Evolutionary conservation across 2,888 invertebrate species (phyloP), one percentile per base, ranked within the genome.

Genomic region (Hemithea aestivaria): DNA sequence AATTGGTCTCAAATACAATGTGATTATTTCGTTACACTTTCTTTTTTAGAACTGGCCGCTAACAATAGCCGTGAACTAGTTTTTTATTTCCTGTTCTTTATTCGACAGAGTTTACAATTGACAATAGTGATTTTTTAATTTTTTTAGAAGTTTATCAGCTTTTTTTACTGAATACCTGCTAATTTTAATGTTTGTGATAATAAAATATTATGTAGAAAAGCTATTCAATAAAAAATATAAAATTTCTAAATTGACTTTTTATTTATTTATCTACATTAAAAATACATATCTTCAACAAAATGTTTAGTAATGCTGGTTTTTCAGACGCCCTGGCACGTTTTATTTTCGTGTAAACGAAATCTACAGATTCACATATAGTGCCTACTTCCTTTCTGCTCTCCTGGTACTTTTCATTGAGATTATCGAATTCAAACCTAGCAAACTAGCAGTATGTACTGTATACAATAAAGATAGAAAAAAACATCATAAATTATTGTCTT

Each of bases 141-240:
- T 78, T n/a, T 83, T 82, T 80, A 75, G 76, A 78, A 73, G 65
- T 77, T 72, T 67, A 77, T 74, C 69, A 65, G 73, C 62, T 65
- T 78, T 79, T 83, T 82, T 82, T 77, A 62, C 78, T 79, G 82
- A 82, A 81, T 83, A 78, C 66, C 73, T 79, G 63, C 66, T 81
- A 75, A 70, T 72, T 76, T 56, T 73, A 73, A 74, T 67, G 59
- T 78, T 79, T 83, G 84, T 83, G 84, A 84, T 84, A 85, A 73
- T 70, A 76, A 62, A 65, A 16, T 4, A 16, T 16, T 53, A 62
- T 44, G 38, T 46, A 58, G 66, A 78, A 82, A 82, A 82, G 76
- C 65, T 82, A 45, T 44, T 46, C 44, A 51, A 46, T 51, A 51
- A 82, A 71, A 53, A 48, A 73, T 67, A 79, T 62, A 84, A 84